Evolutionary conservation across 2,888 invertebrate species (phyloP), one percentile per base, ranked within the genome.

Genomic region (Nephrocerus scutellatus): DNA sequence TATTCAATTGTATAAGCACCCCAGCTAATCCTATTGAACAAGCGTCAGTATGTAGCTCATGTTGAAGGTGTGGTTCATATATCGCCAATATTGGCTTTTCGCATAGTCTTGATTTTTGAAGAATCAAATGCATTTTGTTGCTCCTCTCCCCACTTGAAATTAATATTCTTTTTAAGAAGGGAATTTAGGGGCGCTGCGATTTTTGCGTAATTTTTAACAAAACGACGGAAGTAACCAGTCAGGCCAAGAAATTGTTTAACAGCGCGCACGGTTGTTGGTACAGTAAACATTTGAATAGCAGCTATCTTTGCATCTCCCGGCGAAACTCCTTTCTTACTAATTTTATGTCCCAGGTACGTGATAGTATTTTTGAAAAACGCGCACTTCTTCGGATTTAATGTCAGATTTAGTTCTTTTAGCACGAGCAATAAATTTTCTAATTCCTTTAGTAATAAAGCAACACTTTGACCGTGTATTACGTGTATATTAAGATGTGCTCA

Each of bases 181-280:
- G 22, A 26, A 22, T 30, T 41, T 14, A 35, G 21, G 12, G 22
- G 33, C 20, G 19, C 19, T 20, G 35, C 41, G 7, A 44, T 36
- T 12, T 6, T 6, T 5, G 40, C 29, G 25, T 40, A 32, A 23
- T 44, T 31, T 30, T 36, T 15, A 6, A 39, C 18, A 32, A 36
- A 41, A 28, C 37, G 30, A 14, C 41, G 28, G n/a, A 37, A 37
- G 8, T 31, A 41, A 22, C 36, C 30, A 7, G 32, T 40, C 14
- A 40, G 24, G 12, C 35, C 40, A 6, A 40, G 20, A 36, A 40
- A 35, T 21, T 35, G 24, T 8, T 36, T 40, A 2, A 30, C 18
- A 26, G 35, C 40, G 8, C 31, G 24, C 6, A 26, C 12, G 21
- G 15, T 40, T 12, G 13, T 18, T 4, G 36, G 40, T 15, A 21